These are phyloP conservation scores for Theodoxus fluviatilis DNA, from an alignment of 2,888 invertebrate species.

Conservation along the genomic window DNA sequence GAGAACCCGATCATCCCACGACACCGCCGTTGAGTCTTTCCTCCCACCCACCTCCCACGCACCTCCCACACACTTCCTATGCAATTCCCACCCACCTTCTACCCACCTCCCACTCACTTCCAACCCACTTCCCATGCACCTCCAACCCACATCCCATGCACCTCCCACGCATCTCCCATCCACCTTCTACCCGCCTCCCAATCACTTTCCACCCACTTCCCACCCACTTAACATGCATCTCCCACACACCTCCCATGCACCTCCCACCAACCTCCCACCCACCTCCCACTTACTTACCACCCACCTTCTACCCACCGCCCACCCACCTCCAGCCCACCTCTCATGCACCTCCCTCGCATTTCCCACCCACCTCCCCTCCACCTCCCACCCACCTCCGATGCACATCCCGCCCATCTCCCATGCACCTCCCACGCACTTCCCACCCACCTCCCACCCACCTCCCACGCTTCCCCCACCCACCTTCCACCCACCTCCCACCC, in stretches of 20 bases:
- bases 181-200: background rate
- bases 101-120: no score
- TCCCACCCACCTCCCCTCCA: background rate
- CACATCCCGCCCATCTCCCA: background rate
- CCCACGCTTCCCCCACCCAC: background rate
- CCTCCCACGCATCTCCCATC: background rate
- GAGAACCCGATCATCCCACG: no score
- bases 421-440: background rate
- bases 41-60: no score
- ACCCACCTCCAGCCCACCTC: background rate
- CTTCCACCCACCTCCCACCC: no score
- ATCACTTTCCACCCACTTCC: background rate
- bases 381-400: background rate
- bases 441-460: background rate
- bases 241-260: background rate
- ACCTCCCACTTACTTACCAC: background rate
- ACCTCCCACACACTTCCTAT: no score
- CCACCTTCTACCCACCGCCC: background rate
- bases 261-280: background rate
- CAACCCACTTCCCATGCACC: no score
- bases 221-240: background rate
- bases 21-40: no score
- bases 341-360: background rate
- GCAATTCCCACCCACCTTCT: no score
- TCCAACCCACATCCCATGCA: background rate